Conservation (phyloP, 1,140 invertebrate genomes). For the Ptiloglossa arizonensis region DNA sequence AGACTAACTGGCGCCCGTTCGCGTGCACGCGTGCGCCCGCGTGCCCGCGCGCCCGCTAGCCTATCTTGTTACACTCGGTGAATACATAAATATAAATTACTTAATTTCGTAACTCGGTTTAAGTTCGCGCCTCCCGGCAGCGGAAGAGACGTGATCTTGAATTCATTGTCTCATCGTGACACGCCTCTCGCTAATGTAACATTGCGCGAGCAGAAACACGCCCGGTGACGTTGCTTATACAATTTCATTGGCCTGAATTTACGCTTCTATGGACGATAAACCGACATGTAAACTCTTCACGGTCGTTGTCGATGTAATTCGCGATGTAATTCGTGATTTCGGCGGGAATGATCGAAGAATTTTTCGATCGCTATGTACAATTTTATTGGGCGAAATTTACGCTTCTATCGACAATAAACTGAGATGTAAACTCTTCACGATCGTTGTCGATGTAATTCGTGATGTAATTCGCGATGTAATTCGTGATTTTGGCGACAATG, state of each 20-base stretch:
- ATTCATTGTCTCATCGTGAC: slow-evolving; percentile 74
- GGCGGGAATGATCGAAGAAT: too few species aligned
- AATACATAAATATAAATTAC: slow-evolving; percentile 78
- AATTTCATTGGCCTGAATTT: slow-evolving; percentile 55
- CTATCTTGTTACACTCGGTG: slow-evolving; percentile 68
- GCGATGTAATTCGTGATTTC: too few species aligned
- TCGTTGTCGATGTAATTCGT: slow-evolving; percentile 4
- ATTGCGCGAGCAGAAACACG: slow-evolving; percentile 40
- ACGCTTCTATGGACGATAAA: slow-evolving; percentile 13
- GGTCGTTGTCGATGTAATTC: slow-evolving; percentile 1
- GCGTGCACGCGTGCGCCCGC: not conserved
- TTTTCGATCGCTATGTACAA: too few species aligned
- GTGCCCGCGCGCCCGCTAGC: slow-evolving; percentile 25
- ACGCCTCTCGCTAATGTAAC: slow-evolving; percentile 56
- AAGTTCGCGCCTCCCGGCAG: slow-evolving; percentile 68
- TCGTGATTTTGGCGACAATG: too few species aligned
- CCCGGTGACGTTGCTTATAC: slow-evolving; percentile 49
- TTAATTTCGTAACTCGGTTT: slow-evolving; percentile 73
- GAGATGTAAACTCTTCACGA: too few species aligned
- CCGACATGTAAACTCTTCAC: too few species aligned
- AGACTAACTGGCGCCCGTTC: slow-evolving; percentile 21
- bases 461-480: too few species aligned
- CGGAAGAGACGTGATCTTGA: slow-evolving; percentile 75
- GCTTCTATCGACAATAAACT: slow-evolving; percentile 22
- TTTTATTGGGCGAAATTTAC: slow-evolving; percentile 45